Evolutionary conservation across 2,113 vertebrate species (phyloP).

Genomic region (Hydrolagus affinis): DNA sequence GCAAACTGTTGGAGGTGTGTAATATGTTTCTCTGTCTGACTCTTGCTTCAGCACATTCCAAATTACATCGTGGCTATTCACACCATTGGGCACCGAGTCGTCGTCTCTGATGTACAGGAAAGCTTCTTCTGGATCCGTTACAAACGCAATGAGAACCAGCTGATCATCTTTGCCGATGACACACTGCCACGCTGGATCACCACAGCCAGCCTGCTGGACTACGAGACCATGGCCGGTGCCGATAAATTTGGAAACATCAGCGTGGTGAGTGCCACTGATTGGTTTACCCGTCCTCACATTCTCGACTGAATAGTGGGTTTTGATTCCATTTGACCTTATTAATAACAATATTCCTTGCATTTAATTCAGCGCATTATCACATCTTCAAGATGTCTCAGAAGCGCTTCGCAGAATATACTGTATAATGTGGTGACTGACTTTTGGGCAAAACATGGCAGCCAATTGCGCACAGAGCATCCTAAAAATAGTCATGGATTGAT

Average conservation of each 20-base stretch:
- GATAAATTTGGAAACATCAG: slow-evolving; percentile 98
- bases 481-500: too few species aligned
- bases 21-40: neutral
- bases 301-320: too few species aligned
- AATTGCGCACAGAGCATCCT: too few species aligned
- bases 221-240: slow-evolving; percentile 88
- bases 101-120: slow-evolving; percentile 90
- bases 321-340: too few species aligned
- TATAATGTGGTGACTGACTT: too few species aligned
- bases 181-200: slow-evolving; percentile 96
- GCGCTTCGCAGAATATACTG: too few species aligned
- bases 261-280: slow-evolving; percentile 66
- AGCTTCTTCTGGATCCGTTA: slow-evolving; percentile 97
- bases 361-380: too few species aligned
- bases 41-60: slow-evolving; percentile 72
- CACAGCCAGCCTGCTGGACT: slow-evolving; percentile 85
- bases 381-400: too few species aligned
- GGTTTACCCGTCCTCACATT: neutral
- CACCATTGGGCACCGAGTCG: slow-evolving; percentile 87
- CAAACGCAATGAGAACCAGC: slow-evolving; percentile 90
- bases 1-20: too few species aligned
- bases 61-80: slow-evolving; percentile 89
- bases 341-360: too few species aligned
- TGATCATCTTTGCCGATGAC: slow-evolving; percentile 96
- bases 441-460: too few species aligned